Base-by-base conservation (phyloP, 1,140 invertebrate genomes). In the Eumaeus atala region DNA sequence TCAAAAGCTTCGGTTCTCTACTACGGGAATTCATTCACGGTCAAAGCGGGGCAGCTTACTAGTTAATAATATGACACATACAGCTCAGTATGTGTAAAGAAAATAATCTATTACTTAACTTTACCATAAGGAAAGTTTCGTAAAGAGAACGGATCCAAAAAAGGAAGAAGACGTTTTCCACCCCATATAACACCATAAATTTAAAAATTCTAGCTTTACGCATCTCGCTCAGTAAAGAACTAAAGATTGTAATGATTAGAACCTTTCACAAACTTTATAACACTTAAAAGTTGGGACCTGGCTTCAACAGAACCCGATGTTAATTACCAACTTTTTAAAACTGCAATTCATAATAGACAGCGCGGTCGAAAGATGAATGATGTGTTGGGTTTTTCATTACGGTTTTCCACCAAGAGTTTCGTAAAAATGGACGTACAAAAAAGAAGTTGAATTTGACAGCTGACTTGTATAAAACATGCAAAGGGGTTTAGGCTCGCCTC, bases 301-400 rank as follows among this genome's bases (percentile, higher is more conserved):
- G 58, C 67, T 62, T 63, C 65, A 68, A 69, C 68, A 66, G 73
- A 65, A 66, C 66, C 66, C 70, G 61, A 70, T 83, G 81, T 87
- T 87, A 87, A 87, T 87, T 84, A 87, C 66, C 70, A 87, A 87
- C 79, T 87, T 84, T n/a, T 84, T 76, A 76, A 84, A 83, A 87
- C 77, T 82, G 79, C 83, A 84, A 82, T 77, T 84, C 79, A 87
- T 84, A 83, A 84, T 83, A 77, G 81, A 86, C 76, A 84, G 79
- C 66, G 61, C 67, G 74, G 74, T 62, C 71, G 75, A 82, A 78
- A 79, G 78, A 86, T 86, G 83, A 86, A 84, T 86, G 79, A 86
- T 81, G 83, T 83, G 72, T 80, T 74, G 68, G 72, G 61, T 68
- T 70, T 77, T 80, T 74, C 64, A 67, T 75, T 72, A 66, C 64